Evolutionary conservation across 2,113 vertebrate species (phyloP).

Genomic region (Myrmecophaga tridactyla): DNA sequence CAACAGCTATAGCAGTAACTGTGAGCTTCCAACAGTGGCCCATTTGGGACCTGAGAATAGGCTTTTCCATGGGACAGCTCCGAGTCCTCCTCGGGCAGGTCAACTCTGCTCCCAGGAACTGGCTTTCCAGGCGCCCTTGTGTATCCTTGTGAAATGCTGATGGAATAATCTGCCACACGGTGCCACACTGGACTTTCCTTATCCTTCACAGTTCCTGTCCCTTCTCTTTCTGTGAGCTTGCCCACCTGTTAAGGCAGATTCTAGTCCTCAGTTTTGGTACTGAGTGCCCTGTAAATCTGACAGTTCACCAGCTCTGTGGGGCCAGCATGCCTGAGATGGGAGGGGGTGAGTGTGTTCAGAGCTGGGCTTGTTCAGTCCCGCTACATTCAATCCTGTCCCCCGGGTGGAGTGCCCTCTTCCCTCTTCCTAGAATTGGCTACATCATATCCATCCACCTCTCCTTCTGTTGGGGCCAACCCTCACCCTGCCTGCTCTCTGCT

Average conservation of each 20-base stretch:
- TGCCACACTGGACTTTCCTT: too few relatives aligned
- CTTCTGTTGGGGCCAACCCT: not conserved
- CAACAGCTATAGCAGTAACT: too few relatives aligned
- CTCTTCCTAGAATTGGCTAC: not conserved
- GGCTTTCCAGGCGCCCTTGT: too few relatives aligned
- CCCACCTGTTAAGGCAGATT: not conserved
- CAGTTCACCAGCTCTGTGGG: not conserved
- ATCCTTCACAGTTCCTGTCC: not conserved
- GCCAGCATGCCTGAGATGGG: not conserved
- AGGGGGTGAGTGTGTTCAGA: not conserved
- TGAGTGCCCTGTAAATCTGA: not conserved
- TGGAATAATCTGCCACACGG: too few relatives aligned
- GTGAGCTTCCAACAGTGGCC: too few relatives aligned
- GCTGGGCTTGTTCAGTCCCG: not conserved
- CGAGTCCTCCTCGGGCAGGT: too few relatives aligned
- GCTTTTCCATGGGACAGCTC: too few relatives aligned
- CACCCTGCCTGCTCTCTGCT: too few relatives aligned
- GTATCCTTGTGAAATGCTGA: too few relatives aligned
- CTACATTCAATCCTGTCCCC: not conserved
- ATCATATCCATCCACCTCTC: not conserved
- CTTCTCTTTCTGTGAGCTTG: not conserved
- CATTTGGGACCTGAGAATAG: too few relatives aligned
- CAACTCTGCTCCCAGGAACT: too few relatives aligned
- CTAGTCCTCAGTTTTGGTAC: accelerated
- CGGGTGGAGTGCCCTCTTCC: not conserved